phyloP scores from a whole-genome alignment of 2,888 invertebrate species.

The Noctua comes region DNA sequence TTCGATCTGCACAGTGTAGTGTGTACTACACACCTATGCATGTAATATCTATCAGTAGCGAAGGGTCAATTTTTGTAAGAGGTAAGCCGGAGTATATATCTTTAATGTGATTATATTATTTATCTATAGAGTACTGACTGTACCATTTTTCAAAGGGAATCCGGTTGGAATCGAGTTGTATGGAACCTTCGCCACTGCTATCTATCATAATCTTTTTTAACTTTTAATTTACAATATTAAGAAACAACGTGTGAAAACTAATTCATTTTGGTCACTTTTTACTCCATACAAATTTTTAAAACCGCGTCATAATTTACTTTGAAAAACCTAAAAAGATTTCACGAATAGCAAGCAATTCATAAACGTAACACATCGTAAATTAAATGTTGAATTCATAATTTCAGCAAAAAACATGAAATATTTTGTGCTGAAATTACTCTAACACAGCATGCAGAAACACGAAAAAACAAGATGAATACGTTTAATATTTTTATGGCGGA shows the following conservation, averaged over 20 bases:
- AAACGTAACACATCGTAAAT: constrained; percentile 57
- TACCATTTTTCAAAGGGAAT: no score
- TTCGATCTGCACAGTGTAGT: no score
- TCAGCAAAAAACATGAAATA: constrained; percentile 38
- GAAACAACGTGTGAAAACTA: not conserved
- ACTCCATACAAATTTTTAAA: constrained; percentile 13
- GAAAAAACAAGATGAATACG: constrained; percentile 28
- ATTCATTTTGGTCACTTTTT: not conserved
- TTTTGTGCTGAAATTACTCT: constrained; percentile 43
- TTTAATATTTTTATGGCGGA: constrained; percentile 5
- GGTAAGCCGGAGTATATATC: no score
- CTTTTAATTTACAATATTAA: no score
- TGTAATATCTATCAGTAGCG: no score
- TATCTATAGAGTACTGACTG: no score
- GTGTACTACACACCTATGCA: no score
- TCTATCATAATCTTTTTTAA: no score
- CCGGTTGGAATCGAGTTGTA: no score
- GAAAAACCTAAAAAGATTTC: constrained; percentile 35
- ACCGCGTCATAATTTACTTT: constrained; percentile 34
- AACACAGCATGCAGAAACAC: constrained; percentile 10
- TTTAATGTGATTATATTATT: no score
- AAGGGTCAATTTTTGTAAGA: no score
- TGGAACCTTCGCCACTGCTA: no score
- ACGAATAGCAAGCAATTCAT: constrained; percentile 43
- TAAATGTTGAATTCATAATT: constrained; percentile 56